These are phyloP conservation scores for Cordilura impudica DNA, from an alignment of 2,888 invertebrate species.

Conservation along the genomic window DNA sequence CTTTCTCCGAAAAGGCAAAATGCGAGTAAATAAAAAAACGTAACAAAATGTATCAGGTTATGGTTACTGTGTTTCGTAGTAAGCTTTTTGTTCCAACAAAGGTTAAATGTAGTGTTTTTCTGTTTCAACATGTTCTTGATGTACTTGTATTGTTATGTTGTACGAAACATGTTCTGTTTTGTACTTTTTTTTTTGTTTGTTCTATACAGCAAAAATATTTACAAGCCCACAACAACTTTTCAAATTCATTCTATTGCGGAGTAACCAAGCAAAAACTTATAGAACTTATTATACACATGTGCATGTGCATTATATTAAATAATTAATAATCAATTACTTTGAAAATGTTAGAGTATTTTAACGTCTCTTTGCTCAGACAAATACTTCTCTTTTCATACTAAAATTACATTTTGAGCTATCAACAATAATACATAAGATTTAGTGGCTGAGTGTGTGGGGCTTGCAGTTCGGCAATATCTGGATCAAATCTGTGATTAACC, in stretches of 20 bases:
- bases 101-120: slow-evolving; percentile 57
- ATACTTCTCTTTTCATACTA: no score
- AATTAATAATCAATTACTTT: no score
- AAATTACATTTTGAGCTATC: no score
- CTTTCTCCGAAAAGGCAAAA: slow-evolving; percentile 2
- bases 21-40: slow-evolving; percentile 14
- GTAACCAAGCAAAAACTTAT: no score
- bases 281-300: no score
- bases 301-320: no score
- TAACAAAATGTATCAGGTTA: slow-evolving; percentile 6
- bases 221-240: slow-evolving; percentile 50
- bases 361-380: no score
- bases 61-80: slow-evolving; percentile 39
- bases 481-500: no score
- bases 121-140: slow-evolving; percentile 50
- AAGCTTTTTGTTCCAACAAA: slow-evolving; percentile 48
- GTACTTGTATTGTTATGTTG: slow-evolving; percentile 37
- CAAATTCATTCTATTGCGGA: slow-evolving; percentile 24
- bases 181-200: not conserved
- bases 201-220: slow-evolving; percentile 37
- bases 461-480: no score
- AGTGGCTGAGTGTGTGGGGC: no score
- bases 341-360: no score
- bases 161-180: slow-evolving; percentile 39
- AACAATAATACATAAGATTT: no score